phyloP scores from a whole-genome alignment of 2,888 invertebrate species.

The Gibbula magus region DNA sequence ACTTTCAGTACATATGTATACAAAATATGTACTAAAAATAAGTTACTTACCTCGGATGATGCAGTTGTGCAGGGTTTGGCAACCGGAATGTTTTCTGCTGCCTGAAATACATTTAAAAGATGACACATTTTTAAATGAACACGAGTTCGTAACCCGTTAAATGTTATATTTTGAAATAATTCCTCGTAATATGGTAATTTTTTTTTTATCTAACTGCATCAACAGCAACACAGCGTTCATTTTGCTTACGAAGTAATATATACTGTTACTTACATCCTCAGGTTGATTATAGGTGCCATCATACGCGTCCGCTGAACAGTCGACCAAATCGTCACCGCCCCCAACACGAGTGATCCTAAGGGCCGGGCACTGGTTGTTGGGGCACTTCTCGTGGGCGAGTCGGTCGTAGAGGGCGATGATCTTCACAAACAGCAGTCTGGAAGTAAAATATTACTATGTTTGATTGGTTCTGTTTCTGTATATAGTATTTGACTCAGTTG shows the following conservation, averaged over 20 bases:
- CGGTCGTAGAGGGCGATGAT: background rate
- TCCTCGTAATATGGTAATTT: no score
- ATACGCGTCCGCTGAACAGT: slow-evolving; percentile 12
- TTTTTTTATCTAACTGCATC: no score
- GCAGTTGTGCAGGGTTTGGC: background rate
- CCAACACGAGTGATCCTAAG: background rate
- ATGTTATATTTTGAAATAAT: no score
- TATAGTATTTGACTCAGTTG: no score
- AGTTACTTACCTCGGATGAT: background rate
- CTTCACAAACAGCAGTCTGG: background rate
- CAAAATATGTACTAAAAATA: no score
- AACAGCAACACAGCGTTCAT: no score
- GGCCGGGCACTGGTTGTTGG: background rate
- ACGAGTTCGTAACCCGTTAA: no score
- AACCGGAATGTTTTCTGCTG: background rate
- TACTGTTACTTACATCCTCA: slow-evolving; percentile 8
- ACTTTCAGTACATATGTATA: no score
- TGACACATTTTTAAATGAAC: no score
- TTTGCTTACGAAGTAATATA: no score
- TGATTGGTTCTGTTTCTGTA: no score
- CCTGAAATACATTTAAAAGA: background rate
- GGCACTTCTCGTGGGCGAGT: slow-evolving; percentile 5
- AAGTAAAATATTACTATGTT: background rate
- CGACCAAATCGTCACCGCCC: background rate
- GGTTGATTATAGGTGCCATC: slow-evolving; percentile 6